Conservation (phyloP, 1,140 invertebrate species). For the Apis dorsata region DNA sequence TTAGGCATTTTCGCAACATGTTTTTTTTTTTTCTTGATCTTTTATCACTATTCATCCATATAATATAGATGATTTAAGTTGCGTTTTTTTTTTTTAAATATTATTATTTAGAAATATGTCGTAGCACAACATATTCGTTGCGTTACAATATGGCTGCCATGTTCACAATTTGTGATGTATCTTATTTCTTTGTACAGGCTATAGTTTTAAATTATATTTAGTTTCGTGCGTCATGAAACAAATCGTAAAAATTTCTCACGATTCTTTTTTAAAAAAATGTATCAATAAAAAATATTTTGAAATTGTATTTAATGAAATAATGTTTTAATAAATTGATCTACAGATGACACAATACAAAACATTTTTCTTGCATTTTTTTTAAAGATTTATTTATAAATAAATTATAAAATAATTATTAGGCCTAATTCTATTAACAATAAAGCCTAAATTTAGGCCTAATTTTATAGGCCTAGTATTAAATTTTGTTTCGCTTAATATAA, state of each 20-base stretch:
- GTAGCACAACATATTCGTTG: constrained; percentile 42
- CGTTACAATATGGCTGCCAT: constrained; percentile 68
- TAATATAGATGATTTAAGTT: constrained; percentile 63
- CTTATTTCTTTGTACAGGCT: constrained; percentile 47
- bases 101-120: constrained; percentile 56
- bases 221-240: background rate
- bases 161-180: constrained; percentile 68
- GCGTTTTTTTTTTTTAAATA: constrained; percentile 40
- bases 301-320: constrained; percentile 21
- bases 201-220: constrained; percentile 30
- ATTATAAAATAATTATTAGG: constrained; percentile 13
- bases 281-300: constrained; percentile 18
- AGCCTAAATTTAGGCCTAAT: constrained; percentile 47
- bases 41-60: constrained; percentile 23
- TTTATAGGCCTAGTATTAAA: constrained; percentile 25
- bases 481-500: constrained; percentile 24
- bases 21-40: constrained; percentile 11
- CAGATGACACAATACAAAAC: constrained; percentile 30
- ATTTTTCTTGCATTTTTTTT: constrained; percentile 14
- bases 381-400: constrained; percentile 29
- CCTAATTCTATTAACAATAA: background rate
- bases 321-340: background rate
- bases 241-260: background rate
- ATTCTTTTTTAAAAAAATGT: background rate
- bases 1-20: constrained; percentile 45